Conservation (phyloP, 2,113 vertebrate genomes). For the Porphyrio hochstetteri region DNA sequence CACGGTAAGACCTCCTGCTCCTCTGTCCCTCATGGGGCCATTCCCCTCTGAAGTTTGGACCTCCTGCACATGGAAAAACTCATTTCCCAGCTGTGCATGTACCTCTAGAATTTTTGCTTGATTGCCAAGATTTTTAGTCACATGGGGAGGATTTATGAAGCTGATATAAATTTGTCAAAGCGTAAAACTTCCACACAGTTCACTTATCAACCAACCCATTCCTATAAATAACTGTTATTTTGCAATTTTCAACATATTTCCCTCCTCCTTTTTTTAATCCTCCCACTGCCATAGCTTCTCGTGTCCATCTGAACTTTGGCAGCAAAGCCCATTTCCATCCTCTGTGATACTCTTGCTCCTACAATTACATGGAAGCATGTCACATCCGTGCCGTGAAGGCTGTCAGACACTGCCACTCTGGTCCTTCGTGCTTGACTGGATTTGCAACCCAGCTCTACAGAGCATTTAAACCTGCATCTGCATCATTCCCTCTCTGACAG, state of each 20-base stretch:
- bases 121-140: neutral
- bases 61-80: neutral
- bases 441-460: neutral
- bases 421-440: neutral
- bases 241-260: neutral
- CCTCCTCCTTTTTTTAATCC: neutral
- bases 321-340: neutral
- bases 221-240: neutral
- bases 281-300: neutral
- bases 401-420: neutral
- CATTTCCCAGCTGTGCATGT: neutral
- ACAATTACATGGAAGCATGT: neutral
- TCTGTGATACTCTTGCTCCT: neutral
- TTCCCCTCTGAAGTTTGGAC: neutral
- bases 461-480: neutral
- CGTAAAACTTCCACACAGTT: neutral
- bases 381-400: neutral
- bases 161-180: neutral
- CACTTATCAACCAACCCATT: neutral
- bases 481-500: neutral
- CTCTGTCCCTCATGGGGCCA: fast-evolving
- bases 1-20: neutral
- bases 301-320: neutral
- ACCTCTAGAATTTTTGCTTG: neutral
- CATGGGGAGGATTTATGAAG: neutral